Conservation (phyloP, 2,113 vertebrate genomes). For the Rhinogobius similis region DNA sequence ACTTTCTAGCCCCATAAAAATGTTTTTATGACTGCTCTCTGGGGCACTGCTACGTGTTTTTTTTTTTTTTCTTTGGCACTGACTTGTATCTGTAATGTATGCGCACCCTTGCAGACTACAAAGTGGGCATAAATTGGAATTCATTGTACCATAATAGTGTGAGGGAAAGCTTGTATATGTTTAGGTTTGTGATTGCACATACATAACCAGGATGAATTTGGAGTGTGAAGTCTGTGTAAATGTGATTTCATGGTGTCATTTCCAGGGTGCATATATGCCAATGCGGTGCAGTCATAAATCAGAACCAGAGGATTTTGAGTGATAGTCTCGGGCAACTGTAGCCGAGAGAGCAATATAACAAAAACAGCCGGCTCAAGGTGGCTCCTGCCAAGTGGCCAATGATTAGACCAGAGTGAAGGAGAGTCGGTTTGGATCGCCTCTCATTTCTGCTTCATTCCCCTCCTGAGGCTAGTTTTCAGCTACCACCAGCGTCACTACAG, state of each 20-base stretch:
- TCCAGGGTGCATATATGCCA: constrained; percentile 9
- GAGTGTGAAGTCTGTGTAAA: constrained; percentile 35
- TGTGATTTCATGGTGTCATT: constrained; percentile 23
- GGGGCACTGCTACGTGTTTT: constrained; percentile 56
- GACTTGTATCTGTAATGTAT: constrained; percentile 29
- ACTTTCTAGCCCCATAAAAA: constrained; percentile 62
- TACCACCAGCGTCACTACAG: constrained; percentile 31
- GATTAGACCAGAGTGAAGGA: constrained; percentile 60
- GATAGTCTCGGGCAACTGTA: constrained; percentile 40
- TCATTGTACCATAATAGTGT: constrained; percentile 2
- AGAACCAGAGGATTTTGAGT: constrained; percentile 49
- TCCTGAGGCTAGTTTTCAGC: constrained; percentile 41
- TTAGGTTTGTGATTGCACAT: constrained; percentile 27
- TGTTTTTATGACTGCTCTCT: constrained; percentile 52
- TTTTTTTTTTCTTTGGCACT: constrained; percentile 37
- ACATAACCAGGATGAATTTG: constrained; percentile 35
- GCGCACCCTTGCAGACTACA: constrained; percentile 24
- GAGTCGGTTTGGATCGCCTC: constrained; percentile 35
- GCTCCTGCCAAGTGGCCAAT: constrained; percentile 63
- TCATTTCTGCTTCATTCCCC: constrained; percentile 52
- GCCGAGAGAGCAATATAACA: constrained; percentile 68
- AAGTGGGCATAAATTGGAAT: constrained; percentile 16
- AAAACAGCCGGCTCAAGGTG: constrained; percentile 56
- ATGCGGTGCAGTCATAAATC: constrained; percentile 37
- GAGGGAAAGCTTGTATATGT: constrained; percentile 2